These are phyloP conservation scores for Pavo muticus DNA, from an alignment of 2,113 vertebrate species.

Conservation along the genomic window DNA sequence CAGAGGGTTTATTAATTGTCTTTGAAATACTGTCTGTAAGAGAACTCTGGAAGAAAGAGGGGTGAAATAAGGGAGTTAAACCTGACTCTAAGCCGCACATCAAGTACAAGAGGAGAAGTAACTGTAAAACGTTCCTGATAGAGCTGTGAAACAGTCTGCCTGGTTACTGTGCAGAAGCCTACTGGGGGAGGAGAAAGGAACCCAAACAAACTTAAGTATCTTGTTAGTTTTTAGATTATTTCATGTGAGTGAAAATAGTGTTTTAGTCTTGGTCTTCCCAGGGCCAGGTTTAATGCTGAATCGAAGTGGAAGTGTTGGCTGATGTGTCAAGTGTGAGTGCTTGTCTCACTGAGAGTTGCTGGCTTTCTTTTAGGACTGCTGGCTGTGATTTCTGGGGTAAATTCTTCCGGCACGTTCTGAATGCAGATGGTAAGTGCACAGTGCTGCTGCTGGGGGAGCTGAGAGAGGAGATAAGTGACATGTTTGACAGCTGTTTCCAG, in stretches of 20 bases:
- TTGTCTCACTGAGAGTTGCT: constrained; percentile 44
- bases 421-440: constrained; percentile 74
- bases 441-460: constrained; percentile 77
- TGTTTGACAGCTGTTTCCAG: constrained; percentile 75
- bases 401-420: constrained; percentile 82
- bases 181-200: not conserved
- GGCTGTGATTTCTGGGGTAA: constrained; percentile 77
- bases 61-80: not conserved
- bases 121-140: not conserved
- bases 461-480: constrained; percentile 68
- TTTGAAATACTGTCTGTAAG: not conserved
- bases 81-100: not conserved
- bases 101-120: not conserved
- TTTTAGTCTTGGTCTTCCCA: not conserved
- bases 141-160: not conserved
- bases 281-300: not conserved
- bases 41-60: not conserved
- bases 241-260: not conserved
- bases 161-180: not conserved
- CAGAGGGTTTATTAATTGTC: not conserved
- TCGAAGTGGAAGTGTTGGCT: not conserved
- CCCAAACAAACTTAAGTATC: not conserved
- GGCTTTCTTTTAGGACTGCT: constrained; percentile 70
- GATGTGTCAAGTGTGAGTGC: fast-evolving
- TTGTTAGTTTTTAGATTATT: not conserved